Percentiles rank a stretch among this genome's conserved stretches.
These are phyloP conservation scores for Nestor notabilis DNA, from an alignment of 2,113 vertebrate genomes.

Conservation along the genomic window DNA sequence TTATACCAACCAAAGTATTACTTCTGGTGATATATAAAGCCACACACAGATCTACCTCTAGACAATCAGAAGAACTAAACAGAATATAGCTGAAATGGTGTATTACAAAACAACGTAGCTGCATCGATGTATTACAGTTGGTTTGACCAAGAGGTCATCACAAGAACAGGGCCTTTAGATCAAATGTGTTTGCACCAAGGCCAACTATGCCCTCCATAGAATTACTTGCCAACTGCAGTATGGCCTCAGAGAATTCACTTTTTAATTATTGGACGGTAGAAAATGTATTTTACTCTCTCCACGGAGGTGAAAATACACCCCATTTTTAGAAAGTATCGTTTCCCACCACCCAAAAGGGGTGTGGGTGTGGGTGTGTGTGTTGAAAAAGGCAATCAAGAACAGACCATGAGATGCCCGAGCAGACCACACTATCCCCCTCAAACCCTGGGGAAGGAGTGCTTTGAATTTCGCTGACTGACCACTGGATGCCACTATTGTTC, in stretches of 20 bases:
- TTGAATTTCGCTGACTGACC: constrained; percentile 31
- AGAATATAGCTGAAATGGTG: neutral
- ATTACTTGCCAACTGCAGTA: neutral
- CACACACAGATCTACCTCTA: neutral
- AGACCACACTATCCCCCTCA: neutral
- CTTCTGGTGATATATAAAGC: neutral
- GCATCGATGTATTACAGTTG: neutral
- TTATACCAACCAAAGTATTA: neutral
- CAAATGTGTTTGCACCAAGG: neutral
- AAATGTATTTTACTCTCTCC: neutral
- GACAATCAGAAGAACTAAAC: neutral
- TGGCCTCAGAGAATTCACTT: neutral
- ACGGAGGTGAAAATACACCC: neutral
- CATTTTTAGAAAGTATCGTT: neutral
- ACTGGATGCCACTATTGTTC: constrained; percentile 68
- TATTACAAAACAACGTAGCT: neutral
- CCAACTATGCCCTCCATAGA: neutral
- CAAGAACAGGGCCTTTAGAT: neutral
- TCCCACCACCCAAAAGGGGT: neutral
- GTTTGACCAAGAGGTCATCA: neutral
- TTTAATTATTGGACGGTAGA: neutral
- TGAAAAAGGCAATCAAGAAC: neutral
- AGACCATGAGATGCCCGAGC: neutral
- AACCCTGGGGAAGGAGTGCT: neutral
- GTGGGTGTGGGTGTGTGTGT: too few relatives aligned